Evolutionary conservation across 2,797 vertebrate genomes (phyloP), one percentile per base, ranked within the genome.

Genomic region (Halcyon leucocephala): DNA sequence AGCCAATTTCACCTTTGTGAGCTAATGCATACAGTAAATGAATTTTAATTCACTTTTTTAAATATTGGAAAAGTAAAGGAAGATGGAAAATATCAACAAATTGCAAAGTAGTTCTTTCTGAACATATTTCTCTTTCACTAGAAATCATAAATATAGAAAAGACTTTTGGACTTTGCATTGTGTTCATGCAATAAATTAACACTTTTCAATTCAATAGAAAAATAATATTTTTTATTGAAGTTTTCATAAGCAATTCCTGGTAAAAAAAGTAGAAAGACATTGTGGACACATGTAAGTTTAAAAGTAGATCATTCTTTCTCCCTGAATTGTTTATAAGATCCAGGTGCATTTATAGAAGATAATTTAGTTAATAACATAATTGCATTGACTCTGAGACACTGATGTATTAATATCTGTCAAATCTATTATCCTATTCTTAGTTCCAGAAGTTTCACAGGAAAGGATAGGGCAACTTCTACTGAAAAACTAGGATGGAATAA

Each of bases 1-100:
- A 87, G n/a, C 33, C 80, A 28, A 86, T 72, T 71, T 93, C 70
- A 54, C 5, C 92, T 85, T 46, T 69, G 8, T 76, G 28, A 93
- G 8, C 26, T 83, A 69, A 57, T 78, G 7, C 1, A 4, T 61
- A 48, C 16, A 67, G 15, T 52, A 92, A 84, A 65, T 6, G 1
- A 31, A 41, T 88, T 93, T 93, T 62, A 33, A 64, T 69, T 21
- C 3, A 7, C 46, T 80, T 89, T 52, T 6, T 72, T 85, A 88
- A 49, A 65, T 82, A 80, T 4, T 28, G 33, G 18, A 55, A 90
- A 66, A 55, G 6, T 44, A 90, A 86, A 89, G 29, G 78, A 52
- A 87, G 21, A 39, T 15, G 78, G 49, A 57, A 91, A 82, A 95
- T 24, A 33, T 48, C 14, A 74, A 4, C 17, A 6, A 62, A 16